These are phyloP conservation scores for Menidia beryllina DNA, from an alignment of 2,113 vertebrate species.

Conservation along the genomic window DNA sequence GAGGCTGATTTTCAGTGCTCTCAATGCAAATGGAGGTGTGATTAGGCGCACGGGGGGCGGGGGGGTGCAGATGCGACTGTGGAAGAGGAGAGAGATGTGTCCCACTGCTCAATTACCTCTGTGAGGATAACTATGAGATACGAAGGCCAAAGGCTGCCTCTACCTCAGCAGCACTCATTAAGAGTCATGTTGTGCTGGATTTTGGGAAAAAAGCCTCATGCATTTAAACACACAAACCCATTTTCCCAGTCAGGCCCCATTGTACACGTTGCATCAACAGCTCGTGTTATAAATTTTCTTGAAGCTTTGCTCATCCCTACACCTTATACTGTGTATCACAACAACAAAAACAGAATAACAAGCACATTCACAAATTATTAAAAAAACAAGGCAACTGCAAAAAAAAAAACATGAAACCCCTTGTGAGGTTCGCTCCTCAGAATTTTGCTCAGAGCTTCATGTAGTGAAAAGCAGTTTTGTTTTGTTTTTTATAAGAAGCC, in stretches of 20 bases:
- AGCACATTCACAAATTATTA: no score
- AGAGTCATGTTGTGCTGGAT: slow-evolving; percentile 22
- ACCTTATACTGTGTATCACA: no score
- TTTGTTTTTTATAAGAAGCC: no score
- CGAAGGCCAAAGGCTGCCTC: slow-evolving; percentile 62
- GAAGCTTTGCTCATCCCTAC: neutral
- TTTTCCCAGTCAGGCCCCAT: neutral
- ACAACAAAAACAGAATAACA: no score
- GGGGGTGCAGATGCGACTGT: slow-evolving; percentile 58
- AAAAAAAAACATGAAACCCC: no score
- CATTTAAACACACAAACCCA: neutral
- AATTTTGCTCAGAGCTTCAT: no score
- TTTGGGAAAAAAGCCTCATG: slow-evolving; percentile 12
- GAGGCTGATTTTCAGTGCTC: slow-evolving; percentile 85
- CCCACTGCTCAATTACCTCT: slow-evolving; percentile 85
- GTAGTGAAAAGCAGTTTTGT: no score
- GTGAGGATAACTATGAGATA: slow-evolving; percentile 81
- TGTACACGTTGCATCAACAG: neutral
- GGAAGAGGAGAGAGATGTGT: slow-evolving; percentile 83
- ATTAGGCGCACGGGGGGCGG: slow-evolving; percentile 78
- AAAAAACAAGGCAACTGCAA: no score
- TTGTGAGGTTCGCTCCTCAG: no score
- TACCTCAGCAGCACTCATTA: slow-evolving; percentile 51
- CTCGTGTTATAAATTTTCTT: neutral
- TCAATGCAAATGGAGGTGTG: slow-evolving; percentile 90